Percentiles rank a stretch among this genome's conserved stretches.
Conservation (phyloP, 1,140 invertebrate species). For the Drosophila melanica region DNA sequence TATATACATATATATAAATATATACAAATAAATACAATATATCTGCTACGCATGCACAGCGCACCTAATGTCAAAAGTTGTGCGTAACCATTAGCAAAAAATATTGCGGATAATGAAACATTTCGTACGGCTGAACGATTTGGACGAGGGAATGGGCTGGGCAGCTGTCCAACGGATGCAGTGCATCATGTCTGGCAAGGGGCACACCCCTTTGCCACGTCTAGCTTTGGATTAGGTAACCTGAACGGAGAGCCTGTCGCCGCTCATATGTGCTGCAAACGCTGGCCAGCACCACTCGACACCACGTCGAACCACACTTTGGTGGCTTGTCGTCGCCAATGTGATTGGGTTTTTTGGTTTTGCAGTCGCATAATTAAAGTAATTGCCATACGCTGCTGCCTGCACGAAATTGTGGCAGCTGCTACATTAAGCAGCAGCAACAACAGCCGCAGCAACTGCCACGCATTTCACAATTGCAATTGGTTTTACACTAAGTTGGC, state of each 20-base stretch:
- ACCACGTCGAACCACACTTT: constrained; percentile 24
- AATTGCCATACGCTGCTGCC: constrained; percentile 42
- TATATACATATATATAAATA: constrained; percentile 37
- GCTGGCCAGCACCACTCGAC: background rate
- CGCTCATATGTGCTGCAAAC: constrained; percentile 13
- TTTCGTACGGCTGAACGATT: constrained; percentile 10
- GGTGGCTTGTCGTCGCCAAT: constrained; percentile 38
- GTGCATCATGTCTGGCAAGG: constrained; percentile 37
- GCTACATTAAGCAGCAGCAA: constrained; percentile 13
- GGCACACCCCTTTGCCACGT: constrained; percentile 39
- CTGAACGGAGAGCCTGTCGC: constrained; percentile 3
- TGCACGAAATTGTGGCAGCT: constrained; percentile 41
- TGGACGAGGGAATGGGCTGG: constrained; percentile 14
- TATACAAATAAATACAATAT: constrained; percentile 2
- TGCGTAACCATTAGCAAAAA: constrained; percentile 45
- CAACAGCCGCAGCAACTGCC: constrained; percentile 1
- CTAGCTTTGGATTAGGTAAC: constrained; percentile 41
- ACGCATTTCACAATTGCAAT: constrained; percentile 53
- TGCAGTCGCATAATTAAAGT: constrained; percentile 55
- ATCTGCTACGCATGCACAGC: constrained; percentile 5
- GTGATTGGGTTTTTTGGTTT: constrained; percentile 47
- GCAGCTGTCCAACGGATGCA: constrained; percentile 45
- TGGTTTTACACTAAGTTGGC: constrained; percentile 27
- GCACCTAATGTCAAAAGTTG: constrained; percentile 30
- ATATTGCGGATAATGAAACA: constrained; percentile 60